Evolutionary conservation across 2,888 invertebrate species (phyloP).

Genomic region (Byasa hedistus): DNA sequence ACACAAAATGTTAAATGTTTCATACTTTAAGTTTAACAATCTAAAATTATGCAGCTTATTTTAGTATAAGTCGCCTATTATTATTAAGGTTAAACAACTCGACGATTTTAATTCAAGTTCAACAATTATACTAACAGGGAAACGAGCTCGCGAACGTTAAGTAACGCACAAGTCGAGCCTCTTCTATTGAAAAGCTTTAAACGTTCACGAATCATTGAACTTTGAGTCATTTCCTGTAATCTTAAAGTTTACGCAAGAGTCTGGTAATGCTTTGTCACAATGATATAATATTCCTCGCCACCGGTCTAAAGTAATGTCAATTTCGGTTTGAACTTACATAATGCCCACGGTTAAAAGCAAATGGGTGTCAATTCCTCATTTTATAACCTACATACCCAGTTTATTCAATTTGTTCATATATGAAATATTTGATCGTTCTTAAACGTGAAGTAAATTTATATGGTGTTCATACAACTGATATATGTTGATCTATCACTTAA

Average conservation of each 20-base stretch:
- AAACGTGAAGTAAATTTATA: too few relatives aligned
- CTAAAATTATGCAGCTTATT: too few relatives aligned
- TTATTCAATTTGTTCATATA: neutral
- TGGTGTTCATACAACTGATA: too few relatives aligned
- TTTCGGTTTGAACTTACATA: slow-evolving; percentile 21
- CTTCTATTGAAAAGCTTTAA: slow-evolving; percentile 5
- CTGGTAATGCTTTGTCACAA: slow-evolving; percentile 11
- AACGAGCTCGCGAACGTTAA: neutral
- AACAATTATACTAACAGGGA: slow-evolving; percentile 2
- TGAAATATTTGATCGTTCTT: too few relatives aligned
- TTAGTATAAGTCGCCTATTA: too few relatives aligned
- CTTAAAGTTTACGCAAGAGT: slow-evolving; percentile 10
- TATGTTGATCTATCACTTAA: too few relatives aligned
- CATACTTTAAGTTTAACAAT: too few relatives aligned
- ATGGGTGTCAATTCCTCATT: slow-evolving; percentile 26
- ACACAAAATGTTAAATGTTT: too few relatives aligned
- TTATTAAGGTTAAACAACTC: neutral
- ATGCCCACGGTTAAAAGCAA: slow-evolving; percentile 8
- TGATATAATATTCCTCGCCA: slow-evolving; percentile 23
- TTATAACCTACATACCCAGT: slow-evolving; percentile 23
- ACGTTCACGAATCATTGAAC: slow-evolving; percentile 22
- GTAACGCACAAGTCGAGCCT: too few relatives aligned
- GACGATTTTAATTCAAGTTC: slow-evolving; percentile 1
- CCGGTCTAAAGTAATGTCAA: slow-evolving; percentile 16
- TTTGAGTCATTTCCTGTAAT: slow-evolving; percentile 21